phyloP scores from a whole-genome alignment of 1,140 invertebrate genomes.

The Physella acuta region DNA sequence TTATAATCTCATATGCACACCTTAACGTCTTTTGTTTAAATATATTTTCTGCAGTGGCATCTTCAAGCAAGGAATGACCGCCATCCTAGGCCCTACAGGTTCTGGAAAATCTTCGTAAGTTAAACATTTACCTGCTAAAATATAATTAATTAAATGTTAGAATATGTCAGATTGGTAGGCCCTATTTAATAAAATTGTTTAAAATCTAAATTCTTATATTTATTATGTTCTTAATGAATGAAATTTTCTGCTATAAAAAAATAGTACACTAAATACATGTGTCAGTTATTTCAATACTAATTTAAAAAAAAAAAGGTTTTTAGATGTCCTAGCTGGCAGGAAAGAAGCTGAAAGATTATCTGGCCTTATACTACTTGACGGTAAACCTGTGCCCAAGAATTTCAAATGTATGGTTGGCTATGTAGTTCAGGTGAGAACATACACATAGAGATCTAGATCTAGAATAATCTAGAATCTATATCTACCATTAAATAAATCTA shows the following conservation, averaged over 20 bases:
- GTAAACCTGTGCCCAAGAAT: conserved; percentile 37
- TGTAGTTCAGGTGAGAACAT: conserved; percentile 45
- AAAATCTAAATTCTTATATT: too few relatives aligned
- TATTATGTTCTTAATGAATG: too few relatives aligned
- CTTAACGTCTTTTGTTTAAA: neutral
- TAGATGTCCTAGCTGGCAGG: conserved; percentile 47
- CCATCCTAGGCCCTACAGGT: conserved; percentile 57
- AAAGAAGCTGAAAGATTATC: conserved; percentile 38
- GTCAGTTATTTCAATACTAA: too few relatives aligned
- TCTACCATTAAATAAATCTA: too few relatives aligned
- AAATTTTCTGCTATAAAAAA: too few relatives aligned
- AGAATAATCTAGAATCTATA: too few relatives aligned
- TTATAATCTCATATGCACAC: neutral
- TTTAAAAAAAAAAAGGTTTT: neutral
- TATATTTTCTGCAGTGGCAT: conserved; percentile 45
- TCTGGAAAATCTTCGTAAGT: conserved; percentile 59
- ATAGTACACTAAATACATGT: too few relatives aligned
- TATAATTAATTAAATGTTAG: too few relatives aligned
- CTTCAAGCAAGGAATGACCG: conserved; percentile 57
- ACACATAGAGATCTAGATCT: too few relatives aligned
- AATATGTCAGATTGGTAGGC: too few relatives aligned
- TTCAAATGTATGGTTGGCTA: conserved; percentile 51
- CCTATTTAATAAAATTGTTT: too few relatives aligned
- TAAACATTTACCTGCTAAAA: neutral
- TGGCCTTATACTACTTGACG: conserved; percentile 44